A percentile compares a stretch with the other conserved stretches of the same genome.
Conservation (phyloP, 2,113 vertebrate genomes). For the Mus spicilegus region DNA sequence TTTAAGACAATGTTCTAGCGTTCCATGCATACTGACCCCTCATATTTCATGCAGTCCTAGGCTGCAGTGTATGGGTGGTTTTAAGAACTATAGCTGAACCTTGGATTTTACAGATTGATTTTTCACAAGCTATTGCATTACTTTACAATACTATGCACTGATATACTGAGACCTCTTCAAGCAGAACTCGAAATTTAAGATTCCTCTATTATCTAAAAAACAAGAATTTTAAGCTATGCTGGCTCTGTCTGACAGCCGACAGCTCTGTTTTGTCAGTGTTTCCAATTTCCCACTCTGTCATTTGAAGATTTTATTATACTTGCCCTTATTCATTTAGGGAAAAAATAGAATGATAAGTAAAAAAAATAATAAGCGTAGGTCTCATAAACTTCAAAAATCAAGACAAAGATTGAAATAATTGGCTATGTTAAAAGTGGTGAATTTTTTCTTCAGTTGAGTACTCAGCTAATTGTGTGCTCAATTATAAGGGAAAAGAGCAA, state of each 20-base stretch:
- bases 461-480: constrained; percentile 47
- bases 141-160: not conserved
- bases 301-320: constrained; percentile 65
- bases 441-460: constrained; percentile 37
- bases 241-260: not conserved
- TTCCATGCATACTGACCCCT: not conserved
- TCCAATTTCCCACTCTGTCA: constrained; percentile 19
- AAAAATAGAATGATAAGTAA: constrained; percentile 41
- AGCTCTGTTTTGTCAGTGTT: constrained; percentile 34
- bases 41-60: not conserved
- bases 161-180: not conserved
- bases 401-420: constrained; percentile 73
- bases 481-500: constrained; percentile 60
- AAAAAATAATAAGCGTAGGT: constrained; percentile 48
- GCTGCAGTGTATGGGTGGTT: not conserved
- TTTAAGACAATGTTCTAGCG: not conserved
- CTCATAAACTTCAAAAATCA: constrained; percentile 52
- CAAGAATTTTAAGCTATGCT: not conserved
- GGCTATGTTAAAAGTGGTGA: constrained; percentile 37
- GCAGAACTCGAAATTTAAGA: not conserved
- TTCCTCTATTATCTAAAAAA: not conserved
- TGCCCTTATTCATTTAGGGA: constrained; percentile 32
- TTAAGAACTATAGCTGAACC: not conserved
- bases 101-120: not conserved
- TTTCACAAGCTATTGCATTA: not conserved